Conservation (phyloP, 1,140 invertebrate species). For the Agrypnia vestita region DNA sequence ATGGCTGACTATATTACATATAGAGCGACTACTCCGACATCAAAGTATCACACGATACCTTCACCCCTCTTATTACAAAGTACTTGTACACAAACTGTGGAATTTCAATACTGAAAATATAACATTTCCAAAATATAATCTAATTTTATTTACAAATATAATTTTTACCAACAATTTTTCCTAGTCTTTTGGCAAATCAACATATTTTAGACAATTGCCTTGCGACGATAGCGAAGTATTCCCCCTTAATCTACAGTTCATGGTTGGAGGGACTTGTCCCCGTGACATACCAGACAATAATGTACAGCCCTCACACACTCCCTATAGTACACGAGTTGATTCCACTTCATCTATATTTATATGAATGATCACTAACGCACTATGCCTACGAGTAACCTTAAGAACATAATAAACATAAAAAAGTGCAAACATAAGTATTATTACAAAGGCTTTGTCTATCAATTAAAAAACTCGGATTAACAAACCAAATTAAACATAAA, state of each 20-base stretch:
- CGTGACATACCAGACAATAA: too few species aligned
- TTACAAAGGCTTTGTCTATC: constrained; percentile 38
- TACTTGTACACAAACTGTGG: neutral
- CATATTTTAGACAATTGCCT: constrained; percentile 15
- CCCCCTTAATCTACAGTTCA: neutral
- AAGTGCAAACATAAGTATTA: constrained; percentile 51
- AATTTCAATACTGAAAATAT: constrained; percentile 29
- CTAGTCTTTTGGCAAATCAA: constrained; percentile 19
- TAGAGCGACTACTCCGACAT: neutral
- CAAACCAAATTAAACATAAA: constrained; percentile 31
- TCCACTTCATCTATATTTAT: too few species aligned
- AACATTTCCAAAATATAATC: constrained; percentile 44
- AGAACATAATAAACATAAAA: constrained; percentile 39
- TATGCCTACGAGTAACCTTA: constrained; percentile 41
- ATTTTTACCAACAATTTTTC: too few species aligned
- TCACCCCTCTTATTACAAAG: neutral
- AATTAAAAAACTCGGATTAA: constrained; percentile 12
- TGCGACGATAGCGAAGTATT: constrained; percentile 29
- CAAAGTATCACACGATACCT: constrained; percentile 36
- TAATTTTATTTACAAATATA: constrained; percentile 47
- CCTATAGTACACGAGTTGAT: too few species aligned
- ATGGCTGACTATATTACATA: neutral
- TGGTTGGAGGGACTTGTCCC: neutral
- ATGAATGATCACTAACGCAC: neutral
- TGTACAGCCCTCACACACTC: too few species aligned